Percentiles rank a stretch among this genome's conserved stretches.
Evolutionary conservation across 2,797 vertebrate genomes (phyloP).

Genomic region (Propithecus perrieri): DNA sequence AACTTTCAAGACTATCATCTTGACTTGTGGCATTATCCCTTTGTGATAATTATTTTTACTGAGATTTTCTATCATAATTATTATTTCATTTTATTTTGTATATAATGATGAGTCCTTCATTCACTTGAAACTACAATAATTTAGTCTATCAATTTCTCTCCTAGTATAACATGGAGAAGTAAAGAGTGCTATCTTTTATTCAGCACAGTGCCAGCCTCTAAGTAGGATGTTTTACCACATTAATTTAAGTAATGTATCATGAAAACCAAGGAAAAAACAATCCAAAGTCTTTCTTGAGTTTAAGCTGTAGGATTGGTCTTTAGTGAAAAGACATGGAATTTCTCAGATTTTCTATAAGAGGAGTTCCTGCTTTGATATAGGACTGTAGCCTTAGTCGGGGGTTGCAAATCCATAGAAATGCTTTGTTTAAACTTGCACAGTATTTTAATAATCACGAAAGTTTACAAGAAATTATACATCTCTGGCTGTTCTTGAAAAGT

Average conservation of each 20-base stretch:
- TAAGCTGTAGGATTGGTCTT: not conserved
- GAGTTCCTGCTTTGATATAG: not conserved
- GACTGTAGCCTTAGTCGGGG: not conserved
- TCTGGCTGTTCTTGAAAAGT: not conserved
- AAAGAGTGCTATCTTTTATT: not conserved
- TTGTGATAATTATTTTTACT: not conserved
- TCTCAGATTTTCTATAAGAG: not conserved
- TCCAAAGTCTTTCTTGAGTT: not conserved
- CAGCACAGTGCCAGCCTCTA: not conserved
- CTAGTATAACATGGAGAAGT: not conserved
- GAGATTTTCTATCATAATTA: constrained; percentile 32
- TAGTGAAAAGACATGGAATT: not conserved
- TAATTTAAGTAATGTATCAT: not conserved
- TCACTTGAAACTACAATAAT: not conserved
- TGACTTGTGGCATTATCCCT: not conserved
- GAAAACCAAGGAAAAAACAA: constrained; percentile 8
- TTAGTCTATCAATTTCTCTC: not conserved
- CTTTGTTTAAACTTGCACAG: not conserved
- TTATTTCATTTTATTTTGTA: constrained; percentile 8
- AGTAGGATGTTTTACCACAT: not conserved
- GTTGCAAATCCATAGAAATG: not conserved
- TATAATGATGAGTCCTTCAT: not conserved
- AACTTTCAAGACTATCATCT: not conserved
- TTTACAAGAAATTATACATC: not conserved
- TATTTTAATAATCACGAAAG: constrained; percentile 24